phyloP scores from a whole-genome alignment of 2,113 vertebrate species.

The Tragelaphus scriptus region DNA sequence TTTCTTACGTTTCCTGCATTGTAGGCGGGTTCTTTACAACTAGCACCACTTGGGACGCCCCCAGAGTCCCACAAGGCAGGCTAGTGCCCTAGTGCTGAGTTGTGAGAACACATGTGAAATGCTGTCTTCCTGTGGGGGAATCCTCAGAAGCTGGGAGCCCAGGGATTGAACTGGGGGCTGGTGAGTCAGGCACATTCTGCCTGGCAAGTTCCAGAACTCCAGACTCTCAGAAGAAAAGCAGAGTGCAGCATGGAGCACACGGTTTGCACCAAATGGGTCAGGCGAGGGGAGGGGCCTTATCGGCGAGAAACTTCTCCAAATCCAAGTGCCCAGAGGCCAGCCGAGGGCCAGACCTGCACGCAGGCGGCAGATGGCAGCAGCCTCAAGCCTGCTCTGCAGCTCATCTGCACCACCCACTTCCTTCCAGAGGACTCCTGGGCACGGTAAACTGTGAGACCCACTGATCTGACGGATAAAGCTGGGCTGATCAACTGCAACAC shows the following conservation, averaged over 20 bases:
- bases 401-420: neutral
- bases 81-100: neutral
- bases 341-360: neutral
- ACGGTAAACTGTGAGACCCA: neutral
- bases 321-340: neutral
- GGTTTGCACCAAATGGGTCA: too few relatives aligned
- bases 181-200: too few relatives aligned
- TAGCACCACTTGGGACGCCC: neutral
- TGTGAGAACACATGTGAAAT: accelerated
- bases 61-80: accelerated
- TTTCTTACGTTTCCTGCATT: neutral
- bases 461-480: neutral
- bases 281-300: accelerated
- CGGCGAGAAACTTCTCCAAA: accelerated
- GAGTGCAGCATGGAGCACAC: accelerated
- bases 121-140: neutral
- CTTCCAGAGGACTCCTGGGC: neutral
- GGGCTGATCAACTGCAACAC: neutral
- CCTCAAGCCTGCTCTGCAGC: neutral
- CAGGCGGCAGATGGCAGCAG: neutral
- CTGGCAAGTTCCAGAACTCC: too few relatives aligned
- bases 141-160: neutral
- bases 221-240: neutral
- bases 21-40: neutral
- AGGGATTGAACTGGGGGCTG: neutral